A percentile compares a stretch with the other conserved stretches of the same genome.
phyloP scores from a whole-genome alignment of 2,888 invertebrate species.

The Blastobasis lacticolella region DNA sequence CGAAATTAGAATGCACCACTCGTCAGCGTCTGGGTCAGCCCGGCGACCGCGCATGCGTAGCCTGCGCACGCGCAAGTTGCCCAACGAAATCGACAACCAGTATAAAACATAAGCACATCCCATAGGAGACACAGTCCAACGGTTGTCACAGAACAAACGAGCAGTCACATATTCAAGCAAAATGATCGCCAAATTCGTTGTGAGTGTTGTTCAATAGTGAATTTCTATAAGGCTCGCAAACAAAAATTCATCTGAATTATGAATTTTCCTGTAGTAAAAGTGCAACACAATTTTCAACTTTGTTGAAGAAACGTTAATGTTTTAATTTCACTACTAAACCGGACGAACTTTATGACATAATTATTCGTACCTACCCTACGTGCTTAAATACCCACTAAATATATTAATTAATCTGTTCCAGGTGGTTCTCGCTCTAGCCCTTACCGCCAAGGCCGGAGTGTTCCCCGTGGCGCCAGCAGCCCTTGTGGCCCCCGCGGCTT shows the following conservation, averaged over 20 bases:
- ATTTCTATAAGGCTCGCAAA: too few species aligned
- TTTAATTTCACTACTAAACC: too few species aligned
- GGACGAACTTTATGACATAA: too few species aligned
- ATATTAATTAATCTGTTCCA: constrained; percentile 21
- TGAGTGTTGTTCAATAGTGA: constrained; percentile 28
- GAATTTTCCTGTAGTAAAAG: too few species aligned
- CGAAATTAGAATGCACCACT: constrained; percentile 60
- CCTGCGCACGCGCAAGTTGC: constrained; percentile 39
- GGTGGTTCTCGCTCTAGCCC: constrained; percentile 53
- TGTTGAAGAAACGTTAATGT: too few species aligned
- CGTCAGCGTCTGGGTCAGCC: constrained; percentile 62
- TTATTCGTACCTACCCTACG: too few species aligned
- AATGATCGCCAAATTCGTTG: constrained; percentile 72
- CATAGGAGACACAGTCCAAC: constrained; percentile 57
- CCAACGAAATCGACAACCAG: constrained; percentile 44
- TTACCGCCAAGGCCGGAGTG: constrained; percentile 48
- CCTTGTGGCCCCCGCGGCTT: constrained; percentile 75
- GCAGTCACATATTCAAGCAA: constrained; percentile 64
- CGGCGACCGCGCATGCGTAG: constrained; percentile 54
- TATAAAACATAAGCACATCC: constrained; percentile 60
- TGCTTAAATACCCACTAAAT: too few species aligned
- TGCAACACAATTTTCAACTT: too few species aligned
- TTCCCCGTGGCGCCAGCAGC: constrained; percentile 61
- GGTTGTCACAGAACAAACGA: constrained; percentile 39
- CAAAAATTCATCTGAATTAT: too few species aligned